phyloP scores from a whole-genome alignment of 2,888 invertebrate species.

The Lordiphosa andalusiaca region DNA sequence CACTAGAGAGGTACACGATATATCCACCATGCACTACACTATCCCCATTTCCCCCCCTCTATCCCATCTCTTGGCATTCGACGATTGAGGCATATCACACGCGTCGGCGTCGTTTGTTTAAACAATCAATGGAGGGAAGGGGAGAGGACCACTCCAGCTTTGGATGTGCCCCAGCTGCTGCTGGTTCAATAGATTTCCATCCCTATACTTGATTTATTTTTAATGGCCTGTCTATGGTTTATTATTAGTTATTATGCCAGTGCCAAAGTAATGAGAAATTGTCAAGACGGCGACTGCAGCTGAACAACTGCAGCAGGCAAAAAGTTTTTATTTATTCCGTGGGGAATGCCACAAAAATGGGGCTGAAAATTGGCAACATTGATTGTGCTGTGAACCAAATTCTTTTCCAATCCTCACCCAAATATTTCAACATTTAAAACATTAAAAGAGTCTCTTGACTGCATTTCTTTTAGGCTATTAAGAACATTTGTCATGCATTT shows the following conservation, averaged over 20 bases:
- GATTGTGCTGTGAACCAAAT: constrained; percentile 19
- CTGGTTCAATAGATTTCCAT: constrained; percentile 30
- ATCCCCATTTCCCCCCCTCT: constrained; percentile 20
- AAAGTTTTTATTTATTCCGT: constrained; percentile 10
- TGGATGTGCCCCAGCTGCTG: constrained; percentile 32
- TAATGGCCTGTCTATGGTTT: constrained; percentile 52
- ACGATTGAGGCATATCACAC: constrained; percentile 60
- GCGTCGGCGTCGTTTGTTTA: constrained; percentile 48
- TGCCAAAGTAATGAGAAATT: constrained; percentile 38
- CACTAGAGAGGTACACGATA: constrained; percentile 19
- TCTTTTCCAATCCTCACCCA: constrained; percentile 36
- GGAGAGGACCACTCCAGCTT: constrained; percentile 1
- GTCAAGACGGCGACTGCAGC: constrained; percentile 38
- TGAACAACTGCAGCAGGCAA: not conserved
- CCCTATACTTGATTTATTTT: constrained; percentile 51
- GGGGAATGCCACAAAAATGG: not conserved
- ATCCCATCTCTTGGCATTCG: constrained; percentile 16
- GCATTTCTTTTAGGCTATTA: constrained; percentile 35
- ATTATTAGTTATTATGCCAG: constrained; percentile 52
- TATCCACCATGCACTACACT: constrained; percentile 7
- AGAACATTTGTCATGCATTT: constrained; percentile 60
- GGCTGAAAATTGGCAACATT: constrained; percentile 16
- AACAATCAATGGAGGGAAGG: constrained; percentile 39
- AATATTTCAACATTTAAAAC: constrained; percentile 15
- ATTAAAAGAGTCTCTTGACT: constrained; percentile 36